phyloP scores from a whole-genome alignment of 2,888 invertebrate genomes.

The Neoscelio sp. region DNA sequence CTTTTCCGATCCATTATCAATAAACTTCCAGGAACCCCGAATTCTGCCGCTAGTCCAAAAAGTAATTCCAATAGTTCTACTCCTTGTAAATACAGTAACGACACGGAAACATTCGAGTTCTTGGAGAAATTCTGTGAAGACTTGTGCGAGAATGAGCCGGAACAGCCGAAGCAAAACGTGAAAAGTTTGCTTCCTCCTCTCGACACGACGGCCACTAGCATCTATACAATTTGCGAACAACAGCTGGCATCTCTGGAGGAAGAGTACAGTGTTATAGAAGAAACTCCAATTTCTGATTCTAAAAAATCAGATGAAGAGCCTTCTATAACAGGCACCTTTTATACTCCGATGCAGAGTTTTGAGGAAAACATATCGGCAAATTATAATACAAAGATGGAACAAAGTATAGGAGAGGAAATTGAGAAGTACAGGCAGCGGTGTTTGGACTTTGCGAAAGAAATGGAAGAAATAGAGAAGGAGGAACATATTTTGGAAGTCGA shows the following conservation, averaged over 20 bases:
- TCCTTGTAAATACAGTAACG: constrained; percentile 41
- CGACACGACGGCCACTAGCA: constrained; percentile 55
- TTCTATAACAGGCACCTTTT: no score
- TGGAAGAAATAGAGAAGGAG: constrained; percentile 75
- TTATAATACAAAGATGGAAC: constrained; percentile 70
- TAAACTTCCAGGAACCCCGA: not conserved
- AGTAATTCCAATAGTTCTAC: constrained; percentile 11
- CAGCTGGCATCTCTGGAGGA: constrained; percentile 74
- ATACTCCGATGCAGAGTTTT: constrained; percentile 45
- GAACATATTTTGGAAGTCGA: constrained; percentile 34
- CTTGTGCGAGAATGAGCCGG: constrained; percentile 48
- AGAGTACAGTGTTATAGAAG: constrained; percentile 36
- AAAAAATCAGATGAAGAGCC: no score
- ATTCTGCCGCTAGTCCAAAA: constrained; percentile 13
- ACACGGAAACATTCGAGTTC: constrained; percentile 70
- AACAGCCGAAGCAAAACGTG: not conserved
- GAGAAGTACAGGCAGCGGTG: constrained; percentile 77
- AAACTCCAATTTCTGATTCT: no score
- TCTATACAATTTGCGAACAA: constrained; percentile 71
- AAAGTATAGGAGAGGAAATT: constrained; percentile 74
- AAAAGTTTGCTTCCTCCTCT: constrained; percentile 1
- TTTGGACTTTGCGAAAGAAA: constrained; percentile 76
- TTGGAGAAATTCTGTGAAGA: constrained; percentile 69
- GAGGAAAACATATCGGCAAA: constrained; percentile 10
- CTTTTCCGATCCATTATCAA: constrained; percentile 24